Evolutionary conservation across 2,797 vertebrate species (phyloP).

Genomic region (Loriculus beryllinus): DNA sequence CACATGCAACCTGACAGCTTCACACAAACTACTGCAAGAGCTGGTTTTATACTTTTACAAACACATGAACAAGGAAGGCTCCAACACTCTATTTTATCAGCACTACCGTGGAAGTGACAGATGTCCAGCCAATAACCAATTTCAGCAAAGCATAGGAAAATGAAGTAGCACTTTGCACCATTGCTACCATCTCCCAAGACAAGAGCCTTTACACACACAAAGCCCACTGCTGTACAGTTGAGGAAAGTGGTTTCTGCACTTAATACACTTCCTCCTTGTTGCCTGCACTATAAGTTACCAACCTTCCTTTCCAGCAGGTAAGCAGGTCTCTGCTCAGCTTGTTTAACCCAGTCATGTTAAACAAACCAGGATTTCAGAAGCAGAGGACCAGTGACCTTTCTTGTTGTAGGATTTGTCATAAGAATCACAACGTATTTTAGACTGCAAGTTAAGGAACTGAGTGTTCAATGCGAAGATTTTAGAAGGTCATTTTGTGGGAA

Average conservation of each 20-base stretch:
- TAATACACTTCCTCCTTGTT: not conserved
- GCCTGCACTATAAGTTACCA: not conserved
- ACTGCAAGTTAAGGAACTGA: not conserved
- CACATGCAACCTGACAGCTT: not conserved
- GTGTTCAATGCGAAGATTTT: not conserved
- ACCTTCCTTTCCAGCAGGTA: not conserved
- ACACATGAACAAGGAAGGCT: not conserved
- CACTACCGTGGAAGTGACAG: rapidly evolving
- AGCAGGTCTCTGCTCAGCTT: not conserved
- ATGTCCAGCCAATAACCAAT: not conserved
- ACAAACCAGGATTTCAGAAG: not conserved
- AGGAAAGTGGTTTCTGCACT: not conserved
- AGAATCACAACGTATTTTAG: not conserved
- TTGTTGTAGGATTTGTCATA: not conserved
- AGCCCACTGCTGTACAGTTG: not conserved
- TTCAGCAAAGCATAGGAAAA: not conserved
- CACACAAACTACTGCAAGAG: not conserved
- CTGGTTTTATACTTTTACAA: not conserved
- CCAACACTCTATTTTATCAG: not conserved
- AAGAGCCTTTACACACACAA: not conserved
- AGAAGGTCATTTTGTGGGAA: not conserved
- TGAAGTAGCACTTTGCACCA: not conserved
- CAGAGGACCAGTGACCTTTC: not conserved
- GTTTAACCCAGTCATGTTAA: not conserved
- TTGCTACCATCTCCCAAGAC: not conserved